phyloP scores from a whole-genome alignment of 2,888 invertebrate genomes.

The Acanthopleura granulata region DNA sequence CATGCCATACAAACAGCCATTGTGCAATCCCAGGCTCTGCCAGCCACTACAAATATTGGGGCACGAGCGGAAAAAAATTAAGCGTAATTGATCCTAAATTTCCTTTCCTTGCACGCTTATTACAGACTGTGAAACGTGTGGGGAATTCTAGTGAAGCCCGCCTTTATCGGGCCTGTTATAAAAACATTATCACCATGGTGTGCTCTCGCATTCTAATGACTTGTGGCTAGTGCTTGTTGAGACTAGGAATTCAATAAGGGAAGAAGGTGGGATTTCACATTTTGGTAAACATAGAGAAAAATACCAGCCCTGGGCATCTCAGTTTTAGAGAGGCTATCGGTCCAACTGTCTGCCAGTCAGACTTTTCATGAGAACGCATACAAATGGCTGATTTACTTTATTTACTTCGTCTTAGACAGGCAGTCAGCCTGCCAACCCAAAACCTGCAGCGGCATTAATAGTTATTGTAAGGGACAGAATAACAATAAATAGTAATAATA shows the following conservation, averaged over 20 bases:
- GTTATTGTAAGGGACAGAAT: too few species aligned
- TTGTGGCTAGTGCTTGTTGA: not conserved
- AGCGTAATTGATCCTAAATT: constrained; percentile 18
- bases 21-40: not conserved
- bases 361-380: too few species aligned
- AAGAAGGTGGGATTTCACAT: constrained; percentile 9
- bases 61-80: constrained; percentile 5
- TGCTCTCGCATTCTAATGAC: not conserved
- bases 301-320: too few species aligned
- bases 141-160: not conserved
- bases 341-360: too few species aligned
- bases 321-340: too few species aligned
- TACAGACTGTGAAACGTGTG: constrained; percentile 7
- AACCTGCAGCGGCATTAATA: too few species aligned
- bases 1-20: not conserved
- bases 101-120: constrained; percentile 15
- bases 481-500: too few species aligned
- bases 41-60: not conserved
- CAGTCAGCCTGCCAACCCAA: too few species aligned
- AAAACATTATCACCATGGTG: constrained; percentile 13
- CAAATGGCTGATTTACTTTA: too few species aligned
- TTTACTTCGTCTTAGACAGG: too few species aligned
- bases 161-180: not conserved
- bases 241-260: not conserved
- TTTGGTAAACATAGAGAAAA: not conserved